These are phyloP conservation scores for Andricus curvator DNA, from an alignment of 2,888 invertebrate genomes.

Conservation along the genomic window DNA sequence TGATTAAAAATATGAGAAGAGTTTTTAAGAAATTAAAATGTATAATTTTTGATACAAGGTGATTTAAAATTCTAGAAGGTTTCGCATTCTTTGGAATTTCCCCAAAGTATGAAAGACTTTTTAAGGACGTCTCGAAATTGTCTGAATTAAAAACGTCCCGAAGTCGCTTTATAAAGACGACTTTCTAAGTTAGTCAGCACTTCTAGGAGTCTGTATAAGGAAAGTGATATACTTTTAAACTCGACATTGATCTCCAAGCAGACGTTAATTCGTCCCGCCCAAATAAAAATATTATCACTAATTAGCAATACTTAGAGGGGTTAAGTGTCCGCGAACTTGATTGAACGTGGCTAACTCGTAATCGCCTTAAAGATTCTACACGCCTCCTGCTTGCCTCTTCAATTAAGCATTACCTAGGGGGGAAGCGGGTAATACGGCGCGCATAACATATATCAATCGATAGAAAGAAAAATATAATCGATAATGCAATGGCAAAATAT, in stretches of 20 bases:
- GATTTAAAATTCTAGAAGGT: neutral
- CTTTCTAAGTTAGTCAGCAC: constrained; percentile 23
- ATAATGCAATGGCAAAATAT: no score
- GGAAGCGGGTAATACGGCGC: no score
- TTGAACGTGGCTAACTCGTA: no score
- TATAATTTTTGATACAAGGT: neutral
- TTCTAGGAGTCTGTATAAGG: neutral
- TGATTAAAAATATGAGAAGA: neutral
- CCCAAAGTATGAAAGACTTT: neutral
- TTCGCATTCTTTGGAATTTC: neutral
- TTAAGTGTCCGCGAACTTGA: constrained; percentile 1
- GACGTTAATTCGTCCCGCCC: neutral
- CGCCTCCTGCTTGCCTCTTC: neutral
- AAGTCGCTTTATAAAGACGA: constrained; percentile 6
- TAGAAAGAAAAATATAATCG: no score
- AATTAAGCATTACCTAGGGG: neutral
- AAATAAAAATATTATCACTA: constrained; percentile 32
- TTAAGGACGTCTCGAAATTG: constrained; percentile 15
- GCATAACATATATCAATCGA: no score
- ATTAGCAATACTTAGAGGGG: constrained; percentile 21
- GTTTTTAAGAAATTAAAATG: neutral
- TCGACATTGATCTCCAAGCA: constrained; percentile 5
- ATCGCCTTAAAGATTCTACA: no score
- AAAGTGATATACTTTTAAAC: constrained; percentile 11
- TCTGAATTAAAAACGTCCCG: constrained; percentile 9